phyloP scores from a whole-genome alignment of 2,888 invertebrate species.

The Pachliopta kotzebuea region DNA sequence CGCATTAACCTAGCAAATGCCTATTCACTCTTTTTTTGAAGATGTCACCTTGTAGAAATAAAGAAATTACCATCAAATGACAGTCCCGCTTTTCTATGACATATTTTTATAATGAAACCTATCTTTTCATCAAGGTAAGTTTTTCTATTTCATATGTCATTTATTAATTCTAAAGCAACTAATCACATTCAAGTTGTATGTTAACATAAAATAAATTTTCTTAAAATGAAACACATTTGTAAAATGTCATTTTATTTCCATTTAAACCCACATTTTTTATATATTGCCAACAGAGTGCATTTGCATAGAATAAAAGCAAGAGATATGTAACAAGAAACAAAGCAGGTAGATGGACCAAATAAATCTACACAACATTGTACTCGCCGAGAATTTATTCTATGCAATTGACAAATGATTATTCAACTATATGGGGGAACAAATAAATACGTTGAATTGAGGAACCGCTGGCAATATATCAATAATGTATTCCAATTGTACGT shows the following conservation, averaged over 20 bases:
- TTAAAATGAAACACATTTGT: slow-evolving; percentile 19
- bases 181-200: background rate
- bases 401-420: slow-evolving; percentile 37
- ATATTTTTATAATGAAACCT: too few relatives aligned
- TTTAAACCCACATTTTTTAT: slow-evolving; percentile 9
- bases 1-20: too few relatives aligned
- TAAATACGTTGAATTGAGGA: slow-evolving; percentile 56
- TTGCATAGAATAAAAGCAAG: slow-evolving; percentile 27
- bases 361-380: slow-evolving; percentile 43
- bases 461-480: slow-evolving; percentile 29
- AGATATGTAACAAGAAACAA: slow-evolving; percentile 29
- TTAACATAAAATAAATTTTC: slow-evolving; percentile 3
- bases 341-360: slow-evolving; percentile 49
- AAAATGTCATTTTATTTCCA: slow-evolving; percentile 21
- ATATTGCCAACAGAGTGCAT: slow-evolving; percentile 17
- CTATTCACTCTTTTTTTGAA: too few relatives aligned
- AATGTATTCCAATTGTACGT: slow-evolving; percentile 4
- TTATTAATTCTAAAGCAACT: background rate
- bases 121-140: background rate
- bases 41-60: too few relatives aligned
- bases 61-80: too few relatives aligned
- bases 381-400: slow-evolving; percentile 33
- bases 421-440: slow-evolving; percentile 69
- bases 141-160: background rate
- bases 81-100: too few relatives aligned